phyloP scores from a whole-genome alignment of 2,113 vertebrate genomes.

The Poecilia latipinna region DNA sequence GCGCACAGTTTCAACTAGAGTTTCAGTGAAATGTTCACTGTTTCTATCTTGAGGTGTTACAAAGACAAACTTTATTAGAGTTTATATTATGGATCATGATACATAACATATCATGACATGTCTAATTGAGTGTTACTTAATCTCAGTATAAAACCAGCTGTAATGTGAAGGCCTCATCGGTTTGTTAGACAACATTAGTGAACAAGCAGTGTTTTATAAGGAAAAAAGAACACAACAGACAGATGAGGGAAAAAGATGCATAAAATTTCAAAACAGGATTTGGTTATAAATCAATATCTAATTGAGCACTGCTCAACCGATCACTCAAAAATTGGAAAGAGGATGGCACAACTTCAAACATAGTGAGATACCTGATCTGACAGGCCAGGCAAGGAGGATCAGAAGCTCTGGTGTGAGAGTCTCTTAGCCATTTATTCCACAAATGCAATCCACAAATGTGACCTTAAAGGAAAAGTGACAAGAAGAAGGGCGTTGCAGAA shows the following conservation, averaged over 20 bases:
- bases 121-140: neutral
- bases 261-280: neutral
- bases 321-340: neutral
- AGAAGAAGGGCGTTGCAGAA: too few relatives aligned
- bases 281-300: neutral
- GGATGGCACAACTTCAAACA: too few relatives aligned
- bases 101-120: too few relatives aligned
- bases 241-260: neutral
- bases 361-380: neutral
- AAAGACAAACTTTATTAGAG: neutral
- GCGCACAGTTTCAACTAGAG: constrained; percentile 33
- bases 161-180: too few relatives aligned
- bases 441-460: neutral
- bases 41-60: neutral
- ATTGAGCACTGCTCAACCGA: neutral
- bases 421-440: neutral
- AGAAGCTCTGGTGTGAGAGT: neutral
- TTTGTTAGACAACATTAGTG: neutral
- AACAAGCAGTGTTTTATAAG: neutral
- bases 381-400: neutral
- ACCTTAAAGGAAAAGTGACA: neutral
- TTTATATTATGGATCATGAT: neutral
- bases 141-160: too few relatives aligned
- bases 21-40: neutral
- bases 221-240: neutral